A percentile compares a stretch with the other conserved stretches of the same genome.
phyloP scores from a whole-genome alignment of 2,888 invertebrate species.

The Hypercompe scribonia region DNA sequence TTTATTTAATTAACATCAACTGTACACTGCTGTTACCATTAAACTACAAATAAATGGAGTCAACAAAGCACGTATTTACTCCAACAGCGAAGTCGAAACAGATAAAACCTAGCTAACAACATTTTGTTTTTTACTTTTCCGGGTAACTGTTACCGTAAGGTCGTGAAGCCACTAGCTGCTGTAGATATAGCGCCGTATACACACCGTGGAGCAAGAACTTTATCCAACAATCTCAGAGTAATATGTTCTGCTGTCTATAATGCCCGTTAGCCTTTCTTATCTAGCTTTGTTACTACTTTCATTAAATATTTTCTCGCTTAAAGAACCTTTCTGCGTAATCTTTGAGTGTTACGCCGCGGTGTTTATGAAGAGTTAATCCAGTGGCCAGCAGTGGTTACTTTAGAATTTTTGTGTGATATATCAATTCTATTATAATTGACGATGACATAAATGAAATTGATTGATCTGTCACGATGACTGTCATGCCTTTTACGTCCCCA shows the following conservation, averaged over 20 bases:
- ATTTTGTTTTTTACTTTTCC: conserved; percentile 12
- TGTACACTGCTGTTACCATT: background rate
- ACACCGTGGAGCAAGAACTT: conserved; percentile 30
- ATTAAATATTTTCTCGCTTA: conserved; percentile 46
- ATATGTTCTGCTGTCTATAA: conserved; percentile 35
- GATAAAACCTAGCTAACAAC: conserved; percentile 3
- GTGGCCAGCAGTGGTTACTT: background rate
- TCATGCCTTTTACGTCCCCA: too few species aligned
- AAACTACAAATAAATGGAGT: background rate
- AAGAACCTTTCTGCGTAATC: conserved; percentile 41
- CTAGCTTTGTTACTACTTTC: conserved; percentile 46
- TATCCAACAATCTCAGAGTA: conserved; percentile 18
- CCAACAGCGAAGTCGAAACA: background rate
- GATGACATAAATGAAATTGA: too few species aligned
- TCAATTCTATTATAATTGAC: background rate
- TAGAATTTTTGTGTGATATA: background rate
- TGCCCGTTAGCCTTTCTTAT: conserved; percentile 35
- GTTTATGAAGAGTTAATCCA: conserved; percentile 11
- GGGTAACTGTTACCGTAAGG: conserved; percentile 11
- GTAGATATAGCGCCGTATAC: conserved; percentile 14
- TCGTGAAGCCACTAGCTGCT: conserved; percentile 10
- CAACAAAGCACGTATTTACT: background rate
- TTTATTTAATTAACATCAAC: background rate
- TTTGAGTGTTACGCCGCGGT: conserved; percentile 9
- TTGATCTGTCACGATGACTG: too few species aligned